These are phyloP conservation scores for Sinocyclocheilus rhinocerous DNA, from an alignment of 2,113 vertebrate species.

Conservation along the genomic window DNA sequence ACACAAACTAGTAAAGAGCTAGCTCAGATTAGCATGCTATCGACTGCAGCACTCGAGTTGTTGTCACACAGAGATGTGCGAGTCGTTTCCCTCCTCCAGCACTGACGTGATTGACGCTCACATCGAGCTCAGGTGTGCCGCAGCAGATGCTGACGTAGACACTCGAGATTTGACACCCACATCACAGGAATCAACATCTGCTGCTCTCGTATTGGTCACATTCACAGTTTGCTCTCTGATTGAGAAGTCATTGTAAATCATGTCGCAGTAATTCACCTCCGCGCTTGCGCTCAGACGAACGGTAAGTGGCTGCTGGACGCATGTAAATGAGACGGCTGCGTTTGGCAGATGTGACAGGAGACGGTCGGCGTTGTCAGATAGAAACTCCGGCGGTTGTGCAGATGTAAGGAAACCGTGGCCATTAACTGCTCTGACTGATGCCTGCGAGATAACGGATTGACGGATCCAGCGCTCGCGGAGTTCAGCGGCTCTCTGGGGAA, in stretches of 20 bases:
- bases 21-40: not conserved
- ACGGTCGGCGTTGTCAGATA: constrained; percentile 4
- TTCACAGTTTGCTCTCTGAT: constrained; percentile 17
- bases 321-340: constrained; percentile 8
- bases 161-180: constrained; percentile 16
- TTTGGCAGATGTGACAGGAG: constrained; percentile 37
- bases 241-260: constrained; percentile 22
- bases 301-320: not conserved
- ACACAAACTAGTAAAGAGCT: not conserved
- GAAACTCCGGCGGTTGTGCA: not conserved
- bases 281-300: no score
- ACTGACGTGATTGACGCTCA: not conserved
- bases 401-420: not conserved
- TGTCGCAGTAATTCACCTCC: constrained; percentile 11
- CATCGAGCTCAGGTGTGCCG: not conserved
- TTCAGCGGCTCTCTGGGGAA: not conserved
- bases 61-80: not conserved
- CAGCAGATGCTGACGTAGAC: constrained; percentile 31
- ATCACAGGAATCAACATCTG: constrained; percentile 41
- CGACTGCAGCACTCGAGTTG: not conserved
- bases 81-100: not conserved
- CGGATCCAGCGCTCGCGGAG: not conserved
- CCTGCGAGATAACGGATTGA: constrained; percentile 33
- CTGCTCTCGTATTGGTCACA: constrained; percentile 27
- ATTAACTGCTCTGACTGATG: constrained; percentile 37